Conservation (phyloP, 2,888 invertebrate genomes). For the Odontomyia ornata region DNA sequence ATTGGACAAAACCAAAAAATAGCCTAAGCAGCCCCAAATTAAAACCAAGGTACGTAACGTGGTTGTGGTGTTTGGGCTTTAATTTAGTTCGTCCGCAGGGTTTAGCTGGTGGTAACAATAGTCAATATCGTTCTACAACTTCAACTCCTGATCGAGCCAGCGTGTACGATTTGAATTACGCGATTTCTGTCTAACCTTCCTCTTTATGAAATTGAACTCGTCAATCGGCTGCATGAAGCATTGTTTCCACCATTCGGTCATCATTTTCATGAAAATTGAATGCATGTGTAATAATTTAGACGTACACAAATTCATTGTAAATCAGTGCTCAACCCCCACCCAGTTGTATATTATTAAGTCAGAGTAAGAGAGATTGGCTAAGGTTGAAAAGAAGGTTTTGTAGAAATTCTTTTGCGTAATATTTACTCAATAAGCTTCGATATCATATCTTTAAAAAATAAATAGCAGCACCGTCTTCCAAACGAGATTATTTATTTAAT, state of each 20-base stretch:
- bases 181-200: constrained; percentile 86
- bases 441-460: too few species aligned
- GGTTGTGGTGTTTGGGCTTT: too few species aligned
- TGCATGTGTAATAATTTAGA: constrained; percentile 39
- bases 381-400: neutral
- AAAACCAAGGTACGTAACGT: too few species aligned
- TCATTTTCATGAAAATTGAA: constrained; percentile 25
- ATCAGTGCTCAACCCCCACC: constrained; percentile 34
- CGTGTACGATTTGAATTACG: constrained; percentile 94
- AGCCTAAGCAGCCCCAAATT: too few species aligned
- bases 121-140: constrained; percentile 64
- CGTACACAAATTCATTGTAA: constrained; percentile 13
- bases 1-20: too few species aligned
- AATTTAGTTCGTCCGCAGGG: too few species aligned
- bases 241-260: constrained; percentile 26
- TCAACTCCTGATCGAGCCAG: constrained; percentile 85
- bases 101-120: constrained; percentile 51
- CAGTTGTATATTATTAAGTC: constrained; percentile 29
- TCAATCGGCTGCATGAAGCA: constrained; percentile 8
- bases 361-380: neutral
- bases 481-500: too few species aligned
- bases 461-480: too few species aligned
- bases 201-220: neutral
- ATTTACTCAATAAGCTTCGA: too few species aligned
- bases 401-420: too few species aligned